Evolutionary conservation across 2,888 invertebrate species (phyloP).

Genomic region (Zaprionus obscuricornis): DNA sequence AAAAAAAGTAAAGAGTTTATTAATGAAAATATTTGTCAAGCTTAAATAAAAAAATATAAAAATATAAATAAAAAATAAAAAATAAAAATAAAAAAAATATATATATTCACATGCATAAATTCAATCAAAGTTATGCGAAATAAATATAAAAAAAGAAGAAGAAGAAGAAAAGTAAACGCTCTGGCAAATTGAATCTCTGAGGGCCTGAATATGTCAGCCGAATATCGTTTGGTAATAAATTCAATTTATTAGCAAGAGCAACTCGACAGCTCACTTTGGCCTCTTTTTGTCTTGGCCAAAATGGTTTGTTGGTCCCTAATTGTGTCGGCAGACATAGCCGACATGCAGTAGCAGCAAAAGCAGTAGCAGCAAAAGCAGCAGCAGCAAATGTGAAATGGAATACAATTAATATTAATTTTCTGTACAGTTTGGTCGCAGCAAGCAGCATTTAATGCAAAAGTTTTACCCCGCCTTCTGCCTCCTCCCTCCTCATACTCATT

Average conservation of each 20-base stretch:
- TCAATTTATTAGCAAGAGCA: conserved; percentile 67
- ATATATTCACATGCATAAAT: conserved; percentile 47
- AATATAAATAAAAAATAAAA: conserved; percentile 12
- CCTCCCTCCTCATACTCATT: too few species aligned
- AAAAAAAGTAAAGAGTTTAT: conserved; percentile 48
- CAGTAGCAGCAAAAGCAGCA: neutral
- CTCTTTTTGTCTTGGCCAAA: conserved; percentile 43
- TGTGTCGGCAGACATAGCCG: conserved; percentile 38
- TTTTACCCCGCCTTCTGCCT: conserved; percentile 40
- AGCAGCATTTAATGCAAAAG: conserved; percentile 60
- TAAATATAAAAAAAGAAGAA: neutral
- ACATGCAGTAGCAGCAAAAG: too few species aligned
- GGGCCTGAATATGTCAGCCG: conserved; percentile 54
- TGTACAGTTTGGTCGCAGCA: conserved; percentile 8
- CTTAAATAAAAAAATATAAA: conserved; percentile 20
- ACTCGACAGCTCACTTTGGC: conserved; percentile 28
- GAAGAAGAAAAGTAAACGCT: conserved; percentile 19
- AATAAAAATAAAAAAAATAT: neutral
- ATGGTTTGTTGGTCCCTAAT: conserved; percentile 37
- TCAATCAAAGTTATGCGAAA: conserved; percentile 55
- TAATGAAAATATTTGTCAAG: conserved; percentile 45
- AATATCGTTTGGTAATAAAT: conserved; percentile 67
- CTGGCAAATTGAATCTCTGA: conserved; percentile 63
- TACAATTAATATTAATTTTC: conserved; percentile 75
- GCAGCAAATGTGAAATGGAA: conserved; percentile 56